These are phyloP conservation scores for Pelodytes ibericus DNA, from an alignment of 2,797 vertebrate genomes.

Conservation along the genomic window DNA sequence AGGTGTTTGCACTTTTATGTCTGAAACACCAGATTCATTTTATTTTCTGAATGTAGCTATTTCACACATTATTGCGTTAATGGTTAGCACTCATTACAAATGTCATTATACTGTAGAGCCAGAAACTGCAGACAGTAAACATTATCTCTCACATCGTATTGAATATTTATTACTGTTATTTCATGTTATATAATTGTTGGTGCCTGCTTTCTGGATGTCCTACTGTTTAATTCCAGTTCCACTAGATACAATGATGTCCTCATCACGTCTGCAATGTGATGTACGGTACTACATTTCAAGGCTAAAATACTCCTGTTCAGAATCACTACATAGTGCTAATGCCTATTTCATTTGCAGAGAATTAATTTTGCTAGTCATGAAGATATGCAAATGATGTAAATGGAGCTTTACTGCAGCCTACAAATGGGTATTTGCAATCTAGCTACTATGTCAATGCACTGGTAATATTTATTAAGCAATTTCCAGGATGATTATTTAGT, in stretches of 20 bases:
- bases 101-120: background rate
- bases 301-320: background rate
- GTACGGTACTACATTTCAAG: background rate
- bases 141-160: background rate
- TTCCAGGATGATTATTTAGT: background rate
- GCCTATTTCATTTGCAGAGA: background rate
- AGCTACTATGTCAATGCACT: background rate
- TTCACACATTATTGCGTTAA: background rate
- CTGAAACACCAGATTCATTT: background rate
- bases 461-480: background rate
- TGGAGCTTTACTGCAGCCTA: background rate
- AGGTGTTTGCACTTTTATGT: background rate
- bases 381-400: background rate
- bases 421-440: background rate
- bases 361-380: background rate
- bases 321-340: background rate
- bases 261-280: background rate
- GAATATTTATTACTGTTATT: background rate
- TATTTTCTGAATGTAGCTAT: background rate
- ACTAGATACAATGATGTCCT: background rate
- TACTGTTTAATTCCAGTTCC: background rate
- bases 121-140: background rate
- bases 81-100: background rate
- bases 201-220: background rate
- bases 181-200: background rate